Evolutionary conservation across 2,797 vertebrate species (phyloP), one percentile per base, ranked within the genome.

Genomic region (Aplochiton taeniatus): DNA sequence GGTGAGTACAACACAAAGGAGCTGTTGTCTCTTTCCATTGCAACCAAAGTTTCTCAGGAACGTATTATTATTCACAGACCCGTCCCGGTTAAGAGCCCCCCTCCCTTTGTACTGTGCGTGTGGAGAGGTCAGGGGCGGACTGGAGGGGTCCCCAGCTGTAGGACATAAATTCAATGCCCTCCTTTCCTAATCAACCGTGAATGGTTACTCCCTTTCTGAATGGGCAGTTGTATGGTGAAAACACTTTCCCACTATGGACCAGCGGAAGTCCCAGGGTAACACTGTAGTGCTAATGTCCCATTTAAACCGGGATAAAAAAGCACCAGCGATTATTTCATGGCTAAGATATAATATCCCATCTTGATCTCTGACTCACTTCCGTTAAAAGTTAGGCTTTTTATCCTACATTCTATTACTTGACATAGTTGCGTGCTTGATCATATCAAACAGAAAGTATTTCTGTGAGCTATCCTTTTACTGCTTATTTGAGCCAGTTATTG

Each of bases 21-120:
- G 49, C 75, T 85, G 79, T 89, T 90, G 87, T 90, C 70, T 65
- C 61, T 76, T 68, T 66, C 74, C 79, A 75, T 83, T 74, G 65
- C 74, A 78, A 74, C 72, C 20, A 68, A 79, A 83, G 73, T 82
- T 83, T 86, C 81, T 79, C 83, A 88, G 78, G 81, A 76, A 81
- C 60, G 72, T 51, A 65, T 73, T 67, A 70, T 73, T 70, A 88
- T 87, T 83, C 82, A 85, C 58, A 14, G 55, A 18, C 55, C 62
- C 68, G 74, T 56, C 74, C 9, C 51, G 61, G 60, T 81, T 75
- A 72, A 76, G 70, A 76, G 63, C 73, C 31, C 17, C 60, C 59
- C 57, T 42, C 60, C 73, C 77, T 85, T 82, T 87, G 78, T 82
- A 63, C 63, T 57, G n/a, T 60, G 68, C 18, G 68, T 58, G 70